Evolutionary conservation across 2,797 vertebrate genomes (phyloP), one percentile per base, ranked within the genome.

Genomic region (Propithecus perrieri): DNA sequence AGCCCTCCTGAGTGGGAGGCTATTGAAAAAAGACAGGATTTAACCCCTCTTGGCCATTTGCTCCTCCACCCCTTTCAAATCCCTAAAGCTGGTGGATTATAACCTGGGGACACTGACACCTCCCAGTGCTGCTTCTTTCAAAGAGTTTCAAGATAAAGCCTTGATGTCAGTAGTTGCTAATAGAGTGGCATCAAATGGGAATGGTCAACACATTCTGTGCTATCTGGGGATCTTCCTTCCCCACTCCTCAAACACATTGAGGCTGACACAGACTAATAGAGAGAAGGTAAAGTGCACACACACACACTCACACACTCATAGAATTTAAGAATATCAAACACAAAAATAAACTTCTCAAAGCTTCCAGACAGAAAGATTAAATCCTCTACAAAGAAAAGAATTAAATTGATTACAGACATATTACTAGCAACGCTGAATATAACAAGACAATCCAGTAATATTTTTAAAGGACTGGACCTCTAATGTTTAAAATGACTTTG

Each of bases 401-500:
- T 35, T 48, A 72, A 84, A 61, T 69, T 85, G 55, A 83, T 88
- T 85, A n/a, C 30, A 92, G 22, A 79, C 15, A 93, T 91, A 33
- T 92, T 89, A 35, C 43, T 43, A 74, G 48, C 20, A 95, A 50
- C 59, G 53, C 18, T 94, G n/a, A 94, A 48, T 69, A 83, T 4
- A 61, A 65, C 38, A 89, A 53, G 30, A 63, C 7, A 96, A 91
- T 17, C 12, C n/a, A 86, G 24, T 46, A 71, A 94, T 72, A 86
- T 93, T 89, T 83, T 86, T 50, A 80, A 87, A 93, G 38, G 43
- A 86, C 2, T 53, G 2, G 8, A 87, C 26, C 30, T 94, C 59
- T 72, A 84, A 41, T 91, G 1, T 80, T 92, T 95, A 95, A 67
- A 85, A 50, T 79, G 59, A 57, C 28, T 79, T 94, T 95, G n/a